A percentile compares a stretch with the other conserved stretches of the same genome.
phyloP scores from a whole-genome alignment of 2,888 invertebrate genomes.

The Colostygia pectinataria region DNA sequence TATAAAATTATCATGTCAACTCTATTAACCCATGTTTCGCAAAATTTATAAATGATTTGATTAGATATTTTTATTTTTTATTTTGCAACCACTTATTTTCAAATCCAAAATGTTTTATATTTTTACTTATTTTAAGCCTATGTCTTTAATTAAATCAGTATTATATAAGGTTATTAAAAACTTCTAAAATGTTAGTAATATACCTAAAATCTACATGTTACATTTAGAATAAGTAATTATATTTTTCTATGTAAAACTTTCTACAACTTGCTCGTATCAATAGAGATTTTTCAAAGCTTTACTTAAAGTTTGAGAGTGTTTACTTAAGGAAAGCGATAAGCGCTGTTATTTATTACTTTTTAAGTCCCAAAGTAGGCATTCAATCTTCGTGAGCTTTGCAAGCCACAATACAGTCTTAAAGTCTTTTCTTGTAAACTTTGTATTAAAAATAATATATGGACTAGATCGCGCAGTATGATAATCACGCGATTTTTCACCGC shows the following conservation, averaged over 20 bases:
- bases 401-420: too few species aligned
- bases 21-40: too few species aligned
- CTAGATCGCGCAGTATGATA: too few species aligned
- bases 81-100: too few species aligned
- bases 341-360: slow-evolving; percentile 32
- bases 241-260: slow-evolving; percentile 76
- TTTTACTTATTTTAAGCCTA: neutral
- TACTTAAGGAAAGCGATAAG: slow-evolving; percentile 28
- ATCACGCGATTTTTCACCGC: too few species aligned
- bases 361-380: slow-evolving; percentile 19
- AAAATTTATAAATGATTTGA: too few species aligned
- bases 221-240: slow-evolving; percentile 61
- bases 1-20: too few species aligned
- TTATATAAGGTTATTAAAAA: slow-evolving; percentile 1
- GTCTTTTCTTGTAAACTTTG: too few species aligned
- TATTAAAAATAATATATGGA: too few species aligned
- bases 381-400: neutral
- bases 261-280: slow-evolving; percentile 52
- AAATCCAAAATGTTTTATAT: too few species aligned
- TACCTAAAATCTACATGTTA: slow-evolving; percentile 44
- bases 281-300: slow-evolving; percentile 28
- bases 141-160: neutral
- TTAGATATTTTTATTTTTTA: too few species aligned
- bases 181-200: neutral
- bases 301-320: slow-evolving; percentile 21